Evolutionary conservation across 53 echinoderm and acorn worm species (phyloP).

Genomic region (Pentamera pediparva): DNA sequence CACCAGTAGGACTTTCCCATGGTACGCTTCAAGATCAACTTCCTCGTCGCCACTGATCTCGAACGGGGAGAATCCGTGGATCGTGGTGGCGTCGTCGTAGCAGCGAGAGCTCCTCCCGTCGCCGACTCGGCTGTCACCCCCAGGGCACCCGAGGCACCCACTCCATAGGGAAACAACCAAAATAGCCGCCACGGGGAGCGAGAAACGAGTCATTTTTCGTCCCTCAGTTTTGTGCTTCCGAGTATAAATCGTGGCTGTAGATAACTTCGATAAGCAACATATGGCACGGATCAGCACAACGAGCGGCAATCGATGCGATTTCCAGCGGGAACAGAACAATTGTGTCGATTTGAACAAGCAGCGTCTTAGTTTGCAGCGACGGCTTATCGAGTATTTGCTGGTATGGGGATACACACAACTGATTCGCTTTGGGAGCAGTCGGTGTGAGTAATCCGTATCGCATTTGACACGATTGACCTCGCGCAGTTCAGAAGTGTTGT

Average conservation of each 20-base stretch:
- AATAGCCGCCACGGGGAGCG: neutral
- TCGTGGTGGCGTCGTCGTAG: constrained; percentile 13
- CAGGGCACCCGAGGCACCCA: neutral
- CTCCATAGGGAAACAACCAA: neutral
- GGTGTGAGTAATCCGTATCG: no score
- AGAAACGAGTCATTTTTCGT: neutral
- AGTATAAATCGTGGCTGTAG: no score
- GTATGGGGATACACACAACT: no score
- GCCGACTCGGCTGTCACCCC: neutral
- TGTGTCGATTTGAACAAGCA: no score
- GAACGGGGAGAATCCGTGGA: constrained; percentile 2
- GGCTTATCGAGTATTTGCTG: no score
- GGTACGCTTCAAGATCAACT: neutral
- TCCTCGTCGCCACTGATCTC: neutral
- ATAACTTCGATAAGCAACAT: neutral
- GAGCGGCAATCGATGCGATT: no score
- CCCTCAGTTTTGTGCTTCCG: neutral
- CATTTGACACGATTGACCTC: no score
- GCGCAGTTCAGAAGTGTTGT: no score
- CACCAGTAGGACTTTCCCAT: constrained; percentile 55
- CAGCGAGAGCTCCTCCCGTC: constrained; percentile 4
- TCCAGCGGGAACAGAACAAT: no score
- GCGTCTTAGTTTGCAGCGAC: no score
- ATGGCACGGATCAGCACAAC: no score
- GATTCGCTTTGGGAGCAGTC: no score